Percentiles rank a stretch among this genome's conserved stretches.
These are phyloP conservation scores for Ptilodon capucinus DNA, from an alignment of 2,888 invertebrate species.

Conservation along the genomic window DNA sequence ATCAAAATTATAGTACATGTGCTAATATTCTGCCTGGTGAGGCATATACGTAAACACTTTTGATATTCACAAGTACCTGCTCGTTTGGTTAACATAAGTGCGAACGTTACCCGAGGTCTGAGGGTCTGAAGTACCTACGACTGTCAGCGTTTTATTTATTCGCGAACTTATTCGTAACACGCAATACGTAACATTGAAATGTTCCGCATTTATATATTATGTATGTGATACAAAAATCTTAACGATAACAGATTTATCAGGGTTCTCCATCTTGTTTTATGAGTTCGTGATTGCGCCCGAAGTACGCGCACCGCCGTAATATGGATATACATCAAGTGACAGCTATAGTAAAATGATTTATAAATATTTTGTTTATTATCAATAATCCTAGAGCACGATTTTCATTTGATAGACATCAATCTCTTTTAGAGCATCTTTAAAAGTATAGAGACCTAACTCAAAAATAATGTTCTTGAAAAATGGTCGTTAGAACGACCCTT, in stretches of 20 bases:
- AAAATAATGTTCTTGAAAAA: no score
- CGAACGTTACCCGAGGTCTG: constrained; percentile 18
- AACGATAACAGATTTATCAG: constrained; percentile 56
- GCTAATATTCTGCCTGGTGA: no score
- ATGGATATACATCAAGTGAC: constrained; percentile 31
- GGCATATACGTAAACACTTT: constrained; percentile 1
- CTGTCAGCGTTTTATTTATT: constrained; percentile 41
- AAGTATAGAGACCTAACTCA: no score
- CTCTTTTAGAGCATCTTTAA: no score
- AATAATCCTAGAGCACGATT: no score
- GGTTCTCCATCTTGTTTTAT: constrained; percentile 50
- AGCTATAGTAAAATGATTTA: constrained; percentile 35
- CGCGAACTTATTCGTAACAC: constrained; percentile 43
- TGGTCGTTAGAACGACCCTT: no score
- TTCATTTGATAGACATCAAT: no score
- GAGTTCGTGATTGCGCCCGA: constrained; percentile 43
- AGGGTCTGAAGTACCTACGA: constrained; percentile 20
- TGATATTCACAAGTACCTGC: constrained; percentile 13
- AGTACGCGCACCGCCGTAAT: constrained; percentile 29
- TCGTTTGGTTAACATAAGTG: constrained; percentile 16
- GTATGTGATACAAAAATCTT: constrained; percentile 56
- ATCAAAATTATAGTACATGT: no score
- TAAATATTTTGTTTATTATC: constrained; percentile 14
- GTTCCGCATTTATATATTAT: constrained; percentile 46
- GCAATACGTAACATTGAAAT: constrained; percentile 45